Percentiles rank a stretch among this genome's conserved stretches.
Evolutionary conservation across 2,888 invertebrate genomes (phyloP).

Genomic region (Tupiocoris notatus): DNA sequence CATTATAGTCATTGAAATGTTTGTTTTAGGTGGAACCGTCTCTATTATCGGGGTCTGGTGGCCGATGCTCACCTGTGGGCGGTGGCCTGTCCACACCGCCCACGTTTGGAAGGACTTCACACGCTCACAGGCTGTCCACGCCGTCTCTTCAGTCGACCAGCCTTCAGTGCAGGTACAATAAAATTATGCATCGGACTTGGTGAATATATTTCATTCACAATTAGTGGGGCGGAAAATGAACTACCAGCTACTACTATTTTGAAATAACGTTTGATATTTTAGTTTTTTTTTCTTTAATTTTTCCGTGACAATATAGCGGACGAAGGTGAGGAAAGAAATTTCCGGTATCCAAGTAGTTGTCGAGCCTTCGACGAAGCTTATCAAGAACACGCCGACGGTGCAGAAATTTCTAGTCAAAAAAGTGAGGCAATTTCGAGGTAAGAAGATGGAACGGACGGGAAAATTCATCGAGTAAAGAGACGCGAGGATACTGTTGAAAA

Average conservation of each 20-base stretch:
- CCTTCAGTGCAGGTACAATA: conserved; percentile 51
- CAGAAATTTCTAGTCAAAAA: background rate
- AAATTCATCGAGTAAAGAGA: background rate
- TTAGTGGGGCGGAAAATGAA: no score
- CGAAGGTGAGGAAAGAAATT: no score
- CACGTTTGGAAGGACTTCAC: conserved; percentile 38
- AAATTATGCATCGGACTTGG: no score
- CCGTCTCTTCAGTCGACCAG: conserved; percentile 51
- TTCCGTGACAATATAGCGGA: no score
- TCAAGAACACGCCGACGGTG: no score
- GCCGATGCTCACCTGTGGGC: conserved; percentile 34
- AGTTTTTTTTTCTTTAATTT: no score
- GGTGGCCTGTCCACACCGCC: conserved; percentile 32
- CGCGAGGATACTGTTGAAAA: background rate
- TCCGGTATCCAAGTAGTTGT: no score
- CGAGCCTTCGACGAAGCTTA: no score
- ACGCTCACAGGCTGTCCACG: conserved; percentile 48
- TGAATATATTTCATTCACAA: no score
- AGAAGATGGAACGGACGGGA: background rate
- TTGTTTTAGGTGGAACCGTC: conserved; percentile 30
- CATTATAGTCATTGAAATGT: no score
- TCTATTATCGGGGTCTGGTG: conserved; percentile 22
- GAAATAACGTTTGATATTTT: no score
- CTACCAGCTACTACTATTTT: no score
- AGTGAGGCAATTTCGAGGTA: background rate